Evolutionary conservation across 2,113 vertebrate species (phyloP).

Genomic region (Calyptommatus sinebrachiatus): DNA sequence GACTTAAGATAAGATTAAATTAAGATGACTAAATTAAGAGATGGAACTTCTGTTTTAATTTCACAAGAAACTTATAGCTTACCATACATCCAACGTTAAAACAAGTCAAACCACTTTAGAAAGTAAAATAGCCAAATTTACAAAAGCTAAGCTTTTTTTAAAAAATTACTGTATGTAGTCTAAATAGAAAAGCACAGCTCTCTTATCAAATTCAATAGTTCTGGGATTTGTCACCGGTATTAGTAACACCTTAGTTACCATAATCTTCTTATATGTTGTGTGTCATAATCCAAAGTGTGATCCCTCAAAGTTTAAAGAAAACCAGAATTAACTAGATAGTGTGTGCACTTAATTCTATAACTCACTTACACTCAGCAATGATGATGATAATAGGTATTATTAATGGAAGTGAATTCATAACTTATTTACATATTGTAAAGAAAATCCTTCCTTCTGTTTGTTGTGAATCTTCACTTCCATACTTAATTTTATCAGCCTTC

Average conservation of each 20-base stretch:
- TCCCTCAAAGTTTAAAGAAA: background rate
- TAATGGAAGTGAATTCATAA: too few species aligned
- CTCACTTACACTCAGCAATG: background rate
- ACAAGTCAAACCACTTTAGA: background rate
- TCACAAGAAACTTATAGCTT: background rate
- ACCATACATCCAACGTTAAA: background rate
- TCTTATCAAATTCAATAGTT: background rate
- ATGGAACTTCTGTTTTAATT: background rate
- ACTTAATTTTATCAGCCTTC: too few species aligned
- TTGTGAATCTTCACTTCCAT: too few species aligned
- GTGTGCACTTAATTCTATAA: background rate
- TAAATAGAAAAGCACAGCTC: background rate
- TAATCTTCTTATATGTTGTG: background rate
- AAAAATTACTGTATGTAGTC: background rate
- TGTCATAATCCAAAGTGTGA: background rate
- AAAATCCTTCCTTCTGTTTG: too few species aligned
- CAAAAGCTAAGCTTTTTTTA: background rate
- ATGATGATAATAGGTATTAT: too few species aligned
- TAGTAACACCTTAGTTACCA: background rate
- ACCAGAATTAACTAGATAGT: background rate
- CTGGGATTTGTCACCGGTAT: background rate
- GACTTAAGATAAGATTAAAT: conserved; percentile 19
- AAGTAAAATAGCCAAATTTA: conserved; percentile 1
- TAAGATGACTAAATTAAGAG: conserved; percentile 12
- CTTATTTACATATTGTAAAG: too few species aligned